Conservation (phyloP, 2,113 vertebrate genomes). For the Amblyornis subalaris region DNA sequence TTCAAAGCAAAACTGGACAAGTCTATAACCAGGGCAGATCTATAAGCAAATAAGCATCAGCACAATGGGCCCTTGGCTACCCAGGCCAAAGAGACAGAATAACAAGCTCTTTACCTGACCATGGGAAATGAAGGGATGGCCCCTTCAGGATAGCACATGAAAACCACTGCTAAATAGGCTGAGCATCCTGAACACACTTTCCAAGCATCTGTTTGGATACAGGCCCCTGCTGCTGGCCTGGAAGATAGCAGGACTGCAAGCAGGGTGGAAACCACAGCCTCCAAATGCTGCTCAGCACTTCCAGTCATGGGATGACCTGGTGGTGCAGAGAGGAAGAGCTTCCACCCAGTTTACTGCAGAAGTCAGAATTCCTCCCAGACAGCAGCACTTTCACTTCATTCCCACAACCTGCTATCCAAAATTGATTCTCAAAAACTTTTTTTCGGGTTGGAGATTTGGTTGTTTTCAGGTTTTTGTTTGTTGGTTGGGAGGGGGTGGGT, state of each 20-base stretch:
- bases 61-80: background rate
- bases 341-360: background rate
- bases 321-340: background rate
- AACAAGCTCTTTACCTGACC: background rate
- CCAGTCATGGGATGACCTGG: accelerated
- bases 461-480: background rate
- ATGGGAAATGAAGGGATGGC: background rate
- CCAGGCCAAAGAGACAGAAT: background rate
- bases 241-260: background rate
- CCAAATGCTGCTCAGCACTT: background rate
- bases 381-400: background rate
- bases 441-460: background rate
- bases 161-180: background rate
- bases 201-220: background rate
- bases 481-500: background rate
- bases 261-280: background rate
- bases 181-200: background rate
- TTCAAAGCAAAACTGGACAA: background rate
- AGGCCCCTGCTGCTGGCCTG: background rate
- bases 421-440: background rate
- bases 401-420: background rate
- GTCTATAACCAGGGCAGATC: background rate
- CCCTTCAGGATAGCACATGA: background rate
- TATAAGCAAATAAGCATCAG: background rate
- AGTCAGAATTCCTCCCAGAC: background rate